These are phyloP conservation scores for Nomada hirtipes DNA, from an alignment of 2,888 invertebrate species.

Conservation along the genomic window DNA sequence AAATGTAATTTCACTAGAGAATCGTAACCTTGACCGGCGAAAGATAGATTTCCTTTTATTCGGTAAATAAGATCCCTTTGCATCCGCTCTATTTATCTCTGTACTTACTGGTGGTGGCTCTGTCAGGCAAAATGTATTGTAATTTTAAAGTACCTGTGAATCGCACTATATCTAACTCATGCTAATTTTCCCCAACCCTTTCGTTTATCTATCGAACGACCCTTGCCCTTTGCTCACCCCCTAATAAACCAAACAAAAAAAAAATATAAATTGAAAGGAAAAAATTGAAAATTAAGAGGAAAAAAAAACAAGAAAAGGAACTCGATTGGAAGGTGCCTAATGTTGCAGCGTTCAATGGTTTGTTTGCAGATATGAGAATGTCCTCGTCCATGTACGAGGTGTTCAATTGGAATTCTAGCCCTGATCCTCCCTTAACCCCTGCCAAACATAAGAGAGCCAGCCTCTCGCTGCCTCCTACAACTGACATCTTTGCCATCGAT, in stretches of 20 bases:
- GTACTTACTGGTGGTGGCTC: conserved; percentile 68
- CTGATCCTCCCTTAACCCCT: conserved; percentile 83
- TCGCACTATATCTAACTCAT: conserved; percentile 59
- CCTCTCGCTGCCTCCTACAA: conserved; percentile 83
- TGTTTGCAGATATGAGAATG: conserved; percentile 87
- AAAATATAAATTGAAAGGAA: neutral
- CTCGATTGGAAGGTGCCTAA: conserved; percentile 52
- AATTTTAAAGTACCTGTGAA: conserved; percentile 47
- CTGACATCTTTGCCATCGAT: conserved; percentile 83
- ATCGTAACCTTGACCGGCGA: conserved; percentile 27
- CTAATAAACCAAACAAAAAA: neutral
- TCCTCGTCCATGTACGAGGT: conserved; percentile 91
- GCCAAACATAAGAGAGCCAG: conserved; percentile 84
- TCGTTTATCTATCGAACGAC: conserved; percentile 24
- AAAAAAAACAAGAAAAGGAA: conserved; percentile 8
- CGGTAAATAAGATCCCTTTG: conserved; percentile 50
- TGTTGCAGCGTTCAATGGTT: conserved; percentile 73
- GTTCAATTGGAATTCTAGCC: conserved; percentile 87
- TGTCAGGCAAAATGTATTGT: conserved; percentile 53
- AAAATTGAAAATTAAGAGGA: conserved; percentile 5
- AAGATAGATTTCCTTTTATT: conserved; percentile 35
- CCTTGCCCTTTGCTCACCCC: neutral
- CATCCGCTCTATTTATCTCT: conserved; percentile 59
- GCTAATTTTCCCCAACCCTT: conserved; percentile 53
- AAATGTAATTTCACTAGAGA: conserved; percentile 45